Base-by-base conservation (phyloP, 2,888 invertebrate genomes). In the Aethes cnicana region DNA sequence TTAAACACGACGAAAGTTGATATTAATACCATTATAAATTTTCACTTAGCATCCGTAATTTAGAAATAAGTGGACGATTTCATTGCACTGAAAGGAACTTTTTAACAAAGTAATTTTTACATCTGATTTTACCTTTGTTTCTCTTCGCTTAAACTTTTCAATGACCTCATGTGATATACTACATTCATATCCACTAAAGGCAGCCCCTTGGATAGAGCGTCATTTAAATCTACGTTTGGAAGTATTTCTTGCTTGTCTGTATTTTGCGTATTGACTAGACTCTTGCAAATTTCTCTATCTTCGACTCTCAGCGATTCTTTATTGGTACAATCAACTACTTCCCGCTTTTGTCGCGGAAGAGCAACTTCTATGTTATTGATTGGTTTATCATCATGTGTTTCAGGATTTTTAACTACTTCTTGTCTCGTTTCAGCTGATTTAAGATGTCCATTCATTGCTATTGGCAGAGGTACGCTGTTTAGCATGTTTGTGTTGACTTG, bases 281-380 rank as follows among this genome's bases (percentile, higher is more conserved):
- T 74, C 14, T 79, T 70, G 49, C 83, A 84, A 48, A 81, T 81
- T 55, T 76, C 71, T 57, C 65, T 77, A 28, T 84, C 80, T 53
- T 78, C 77, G 0, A 69, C 61, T 58, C 74, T 71, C 20, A 83
- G 49, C 0, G 62, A 48, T 0, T 63, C 57, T 52, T 73, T 75
- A 30, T 81, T 69, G 6, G 76, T 72, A 54, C 83, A 84, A 59
- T 87, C 83, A 0, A 84, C 66, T 0, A 76, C 73, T 63, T 85
- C 80, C 55, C 86, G 72, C 48, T 86, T 86, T 47, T 77, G 79
- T 55, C 86, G 72, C 6, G 32, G 53, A 30, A 47, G 52, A 16
- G 47, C 48, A 16, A 48, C 50, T 25, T 56, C 4, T 47, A 65
- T 57, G 47, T 54, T 33, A 21, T 54, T 43, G 16, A 25, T 48